Evolutionary conservation across 2,113 vertebrate genomes (phyloP), one percentile per base, ranked within the genome.

Genomic region (Porphyrio hochstetteri): DNA sequence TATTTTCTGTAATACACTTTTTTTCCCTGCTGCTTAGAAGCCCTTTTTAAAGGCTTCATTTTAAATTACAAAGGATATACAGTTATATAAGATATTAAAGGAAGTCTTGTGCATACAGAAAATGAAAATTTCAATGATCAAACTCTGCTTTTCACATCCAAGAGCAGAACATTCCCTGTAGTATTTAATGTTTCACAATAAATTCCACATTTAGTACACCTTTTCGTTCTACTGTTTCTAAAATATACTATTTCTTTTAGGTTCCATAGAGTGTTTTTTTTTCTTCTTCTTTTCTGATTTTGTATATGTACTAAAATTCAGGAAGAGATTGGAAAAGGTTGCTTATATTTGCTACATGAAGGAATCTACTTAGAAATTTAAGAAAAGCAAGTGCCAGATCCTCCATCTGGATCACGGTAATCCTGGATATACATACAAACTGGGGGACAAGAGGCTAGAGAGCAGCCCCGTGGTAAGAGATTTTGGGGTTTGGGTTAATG

Each of bases 401-500:
- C 7, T 68, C 5, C 7, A 10, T 11, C 53, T 36, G 20, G 11
- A 6, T 19, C 15, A 23, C 7, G 8, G 7, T 42, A 61, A 63
- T 60, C 28, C 9, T 38, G 15, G 2, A 19, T 82, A 15, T 46
- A 63, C 0, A 1, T 46, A n/a, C 7, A 89, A 76, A 52, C 0
- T 40, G 10, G 16, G 33, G 4, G 12, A 68, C 1, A 13, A 60
- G 14, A 88, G 13, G 13, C 15, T 68, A 27, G 7, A 84, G 13
- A 69, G 3, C 4, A 50, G 19, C 19, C 10, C 11, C 0, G 0
- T 2, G 1, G 29, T 46, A 46, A 67, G 15, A 71, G 2, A 44
- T 35, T 5, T 72, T 14, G 7, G 5, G 1, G 0, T 23, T 7
- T 6, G 3, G 6, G 24, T 59, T 40, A 8, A 44, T 80, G 31